A percentile compares a stretch with the other conserved stretches of the same genome.
phyloP scores from a whole-genome alignment of 2,797 vertebrate species.

The Periparus ater region DNA sequence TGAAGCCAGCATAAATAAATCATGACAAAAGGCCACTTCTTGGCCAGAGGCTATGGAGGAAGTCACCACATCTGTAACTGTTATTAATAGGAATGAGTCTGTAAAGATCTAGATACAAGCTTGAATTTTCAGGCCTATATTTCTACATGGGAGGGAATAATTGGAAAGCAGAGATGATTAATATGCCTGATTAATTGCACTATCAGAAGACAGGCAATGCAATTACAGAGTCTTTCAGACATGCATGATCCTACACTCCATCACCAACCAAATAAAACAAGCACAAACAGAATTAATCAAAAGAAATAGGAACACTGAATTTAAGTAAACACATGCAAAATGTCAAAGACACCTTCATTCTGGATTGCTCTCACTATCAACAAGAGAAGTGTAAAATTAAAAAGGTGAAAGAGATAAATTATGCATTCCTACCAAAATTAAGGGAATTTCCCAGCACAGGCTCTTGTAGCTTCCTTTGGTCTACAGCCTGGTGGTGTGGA shows the following conservation, averaged over 20 bases:
- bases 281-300: constrained; percentile 40
- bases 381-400: constrained; percentile 3
- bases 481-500: background rate
- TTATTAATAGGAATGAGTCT: background rate
- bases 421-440: background rate
- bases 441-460: background rate
- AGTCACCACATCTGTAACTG: background rate
- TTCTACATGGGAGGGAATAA: background rate
- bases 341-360: background rate
- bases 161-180: constrained; percentile 25
- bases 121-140: background rate
- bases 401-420: constrained; percentile 18
- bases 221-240: constrained; percentile 30
- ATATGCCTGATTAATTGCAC: constrained; percentile 38
- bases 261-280: constrained; percentile 12
- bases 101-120: background rate
- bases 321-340: background rate
- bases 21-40: background rate
- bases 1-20: background rate
- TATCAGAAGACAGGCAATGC: constrained; percentile 6
- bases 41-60: background rate
- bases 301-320: background rate
- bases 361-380: background rate
- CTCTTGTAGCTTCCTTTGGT: background rate
- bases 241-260: background rate